Evolutionary conservation across 2,888 invertebrate genomes (phyloP), one percentile per base, ranked within the genome.

Genomic region (Drosophila algonquin): DNA sequence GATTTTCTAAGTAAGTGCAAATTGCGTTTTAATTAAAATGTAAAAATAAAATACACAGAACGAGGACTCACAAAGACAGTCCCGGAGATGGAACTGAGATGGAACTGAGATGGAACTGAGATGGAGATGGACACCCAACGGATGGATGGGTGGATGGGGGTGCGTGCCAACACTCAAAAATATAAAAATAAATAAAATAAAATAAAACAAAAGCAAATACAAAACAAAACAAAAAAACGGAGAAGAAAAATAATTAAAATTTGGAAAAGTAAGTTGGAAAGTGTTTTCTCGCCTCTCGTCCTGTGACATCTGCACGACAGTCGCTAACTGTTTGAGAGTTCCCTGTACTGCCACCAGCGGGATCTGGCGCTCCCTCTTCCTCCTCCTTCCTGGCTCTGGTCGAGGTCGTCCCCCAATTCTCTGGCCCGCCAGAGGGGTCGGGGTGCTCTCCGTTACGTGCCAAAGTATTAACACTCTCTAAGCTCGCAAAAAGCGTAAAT

Each of bases 21-120:
- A 83, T 86, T 83, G 83, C 78, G 83, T 88, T 88, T 86, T 88
- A 83, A 83, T 88, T 83, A 83, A 83, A 83, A 83, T 83, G 89
- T 88, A 79, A 83, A 83, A 83, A 88, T 86, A 82, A 85, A 82
- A 71, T 77, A 87, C 78, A 82, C 76, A 81, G 69, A 50, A 12
- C 21, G 45, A 58, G 69, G 51, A 52, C 50, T 16, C 48, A 50
- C 61, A 53, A 46, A 46, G 40, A 52, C 21, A 57, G 21, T n/a
- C 21, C 21, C 12, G 21, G 21, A 21, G 21, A 21, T 21, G 18
- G n/a, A 18, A 21, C 8, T 3, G 21, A 21, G 21, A 21, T 21
- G 18, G n/a, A 27, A 21, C 21, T n/a, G 45, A 35, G 51, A 14
- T 7, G 32, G 30, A 27, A 47, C 16, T 0, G 21, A 21, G 21